Evolutionary conservation across 2,797 vertebrate genomes (phyloP), one percentile per base, ranked within the genome.

Genomic region (Macrochelys suwanniensis): DNA sequence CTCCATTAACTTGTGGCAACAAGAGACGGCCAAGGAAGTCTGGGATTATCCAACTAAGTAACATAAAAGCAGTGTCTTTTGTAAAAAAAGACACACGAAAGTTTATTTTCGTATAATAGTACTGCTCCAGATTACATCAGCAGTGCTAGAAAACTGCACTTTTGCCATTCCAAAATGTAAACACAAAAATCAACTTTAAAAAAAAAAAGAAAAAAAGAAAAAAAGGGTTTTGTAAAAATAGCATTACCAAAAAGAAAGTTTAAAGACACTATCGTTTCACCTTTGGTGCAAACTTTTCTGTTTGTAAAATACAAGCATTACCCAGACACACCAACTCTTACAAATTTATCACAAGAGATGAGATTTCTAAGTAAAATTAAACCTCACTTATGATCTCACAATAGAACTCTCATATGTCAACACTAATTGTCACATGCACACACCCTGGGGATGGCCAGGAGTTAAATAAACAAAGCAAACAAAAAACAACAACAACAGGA

Each of bases 211-310:
- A 51, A 51, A 51, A 53, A 54, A 42, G 50, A 16, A 51, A 51
- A 51, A 53, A 54, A 8, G 9, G 3, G 7, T 33, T 33, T 61
- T 61, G 7, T 81, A 92, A 45, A 87, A 1, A 2, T n/a, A 88
- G 79, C 2, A 65, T 10, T 11, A 7, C 1, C 81, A 90, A n/a
- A 96, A n/a, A 96, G 89, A 89, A 93, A 80, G 45, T 81, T 87
- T 78, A 87, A 51, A 13, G 91, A 7, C 19, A 33, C 23, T 15
- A 11, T 65, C 81, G 89, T 92, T 53, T 56, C 50, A 37, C 23
- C 85, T 59, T 89, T 91, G 88, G 54, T 89, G 77, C 11, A 82
- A 90, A 31, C 7, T 80, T 91, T 87, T 81, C 65, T 21, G 33
- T 95, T 87, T 68, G 25, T 26, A 82, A 88, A 89, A 65, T 25